Conservation (phyloP, 2,113 vertebrate species). For the Cichladusa arquata region DNA sequence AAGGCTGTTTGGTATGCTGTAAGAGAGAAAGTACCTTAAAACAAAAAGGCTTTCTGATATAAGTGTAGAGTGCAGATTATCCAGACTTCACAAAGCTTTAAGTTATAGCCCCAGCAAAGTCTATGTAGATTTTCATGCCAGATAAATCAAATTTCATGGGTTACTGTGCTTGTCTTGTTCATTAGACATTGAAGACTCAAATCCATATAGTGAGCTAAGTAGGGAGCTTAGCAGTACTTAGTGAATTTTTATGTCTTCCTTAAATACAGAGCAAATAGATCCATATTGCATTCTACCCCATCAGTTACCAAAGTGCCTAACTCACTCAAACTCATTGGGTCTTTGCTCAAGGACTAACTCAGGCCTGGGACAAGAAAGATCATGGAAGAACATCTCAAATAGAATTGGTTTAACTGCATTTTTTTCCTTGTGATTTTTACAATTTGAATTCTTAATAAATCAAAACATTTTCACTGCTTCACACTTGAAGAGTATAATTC, state of each 20-base stretch:
- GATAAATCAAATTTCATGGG: not conserved
- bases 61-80: not conserved
- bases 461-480: not conserved
- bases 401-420: not conserved
- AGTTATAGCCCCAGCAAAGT: not conserved
- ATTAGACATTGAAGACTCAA: not conserved
- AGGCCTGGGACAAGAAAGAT: not conserved
- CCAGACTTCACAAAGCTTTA: not conserved
- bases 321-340: not conserved
- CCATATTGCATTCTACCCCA: rapidly evolving
- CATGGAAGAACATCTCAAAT: not conserved
- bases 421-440: not conserved
- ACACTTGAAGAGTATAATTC: not conserved
- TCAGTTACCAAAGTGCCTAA: not conserved
- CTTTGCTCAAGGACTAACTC: not conserved
- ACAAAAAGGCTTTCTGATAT: not conserved
- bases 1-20: not conserved
- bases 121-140: not conserved
- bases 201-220: not conserved
- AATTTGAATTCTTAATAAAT: not conserved
- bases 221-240: not conserved
- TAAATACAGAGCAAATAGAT: not conserved
- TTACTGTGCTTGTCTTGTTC: not conserved
- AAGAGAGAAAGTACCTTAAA: not conserved
- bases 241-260: not conserved